These are phyloP conservation scores for Amblyjoppa fuscipennis DNA, from an alignment of 2,888 invertebrate genomes.

Conservation along the genomic window DNA sequence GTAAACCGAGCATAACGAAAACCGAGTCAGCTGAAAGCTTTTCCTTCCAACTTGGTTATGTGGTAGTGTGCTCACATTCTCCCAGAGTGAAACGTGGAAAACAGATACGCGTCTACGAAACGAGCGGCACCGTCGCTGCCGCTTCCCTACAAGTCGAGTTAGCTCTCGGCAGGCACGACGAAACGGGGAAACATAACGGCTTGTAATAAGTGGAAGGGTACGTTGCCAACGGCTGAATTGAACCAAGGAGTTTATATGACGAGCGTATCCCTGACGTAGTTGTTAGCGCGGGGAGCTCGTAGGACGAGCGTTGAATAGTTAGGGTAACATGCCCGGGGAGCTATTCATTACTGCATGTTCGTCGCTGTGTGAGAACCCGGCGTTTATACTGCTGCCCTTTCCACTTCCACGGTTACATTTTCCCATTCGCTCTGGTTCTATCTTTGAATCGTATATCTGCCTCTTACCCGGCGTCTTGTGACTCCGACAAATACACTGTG, in stretches of 20 bases:
- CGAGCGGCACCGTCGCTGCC: constrained; percentile 59
- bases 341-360: constrained; percentile 80
- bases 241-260: constrained; percentile 67
- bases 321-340: constrained; percentile 75
- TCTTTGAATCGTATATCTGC: constrained; percentile 33
- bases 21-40: constrained; percentile 59
- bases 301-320: constrained; percentile 51
- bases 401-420: constrained; percentile 36
- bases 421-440: constrained; percentile 7
- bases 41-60: constrained; percentile 42
- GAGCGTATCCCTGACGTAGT: constrained; percentile 66
- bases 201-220: constrained; percentile 73
- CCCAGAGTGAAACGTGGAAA: constrained; percentile 15
- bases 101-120: constrained; percentile 54
- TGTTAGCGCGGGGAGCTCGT: constrained; percentile 50
- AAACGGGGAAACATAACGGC: constrained; percentile 66
- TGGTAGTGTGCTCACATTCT: constrained; percentile 3
- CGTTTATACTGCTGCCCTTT: constrained; percentile 62
- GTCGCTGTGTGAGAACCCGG: constrained; percentile 70
- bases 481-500: background rate
- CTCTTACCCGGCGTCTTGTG: constrained; percentile 34
- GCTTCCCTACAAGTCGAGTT: constrained; percentile 34
- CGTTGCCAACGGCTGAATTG: constrained; percentile 71
- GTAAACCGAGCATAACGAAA: constrained; percentile 60
- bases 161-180: constrained; percentile 27